Percentiles rank a stretch among this genome's conserved stretches.
phyloP scores from a whole-genome alignment of 2,113 vertebrate species.

The Syngnathus scovelli region DNA sequence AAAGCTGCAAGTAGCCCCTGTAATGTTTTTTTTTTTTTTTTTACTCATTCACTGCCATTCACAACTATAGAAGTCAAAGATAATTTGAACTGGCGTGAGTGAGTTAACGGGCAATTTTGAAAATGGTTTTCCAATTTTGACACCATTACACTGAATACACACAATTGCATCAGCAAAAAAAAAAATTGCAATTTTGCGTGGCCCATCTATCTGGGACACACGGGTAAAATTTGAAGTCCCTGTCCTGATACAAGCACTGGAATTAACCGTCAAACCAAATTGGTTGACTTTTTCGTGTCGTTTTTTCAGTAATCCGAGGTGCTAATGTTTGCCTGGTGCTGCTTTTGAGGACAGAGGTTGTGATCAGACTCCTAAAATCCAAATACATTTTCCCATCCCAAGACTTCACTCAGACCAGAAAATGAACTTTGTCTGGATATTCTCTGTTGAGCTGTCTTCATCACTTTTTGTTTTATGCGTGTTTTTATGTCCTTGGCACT shows the following conservation, averaged over 20 bases:
- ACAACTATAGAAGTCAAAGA: too few relatives aligned
- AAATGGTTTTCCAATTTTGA: neutral
- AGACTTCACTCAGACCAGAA: neutral
- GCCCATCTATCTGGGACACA: too few relatives aligned
- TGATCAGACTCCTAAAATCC: neutral
- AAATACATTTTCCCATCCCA: neutral
- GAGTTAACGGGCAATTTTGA: neutral
- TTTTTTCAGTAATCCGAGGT: neutral
- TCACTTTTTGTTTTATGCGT: neutral
- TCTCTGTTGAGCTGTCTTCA: neutral
- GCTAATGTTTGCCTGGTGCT: neutral
- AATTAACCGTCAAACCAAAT: neutral
- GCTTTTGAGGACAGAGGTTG: neutral
- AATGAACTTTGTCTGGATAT: neutral
- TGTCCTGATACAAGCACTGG: neutral
- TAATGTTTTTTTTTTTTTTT: neutral
- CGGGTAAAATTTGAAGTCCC: neutral
- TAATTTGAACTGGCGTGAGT: too few relatives aligned
- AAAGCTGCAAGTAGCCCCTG: neutral
- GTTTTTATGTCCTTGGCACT: neutral
- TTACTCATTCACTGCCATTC: too few relatives aligned
- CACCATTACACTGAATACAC: neutral
- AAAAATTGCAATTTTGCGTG: neutral
- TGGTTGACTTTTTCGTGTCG: neutral
- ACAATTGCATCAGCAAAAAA: neutral